Evolutionary conservation across 2,113 vertebrate genomes (phyloP).

Genomic region (Anser cygnoides): DNA sequence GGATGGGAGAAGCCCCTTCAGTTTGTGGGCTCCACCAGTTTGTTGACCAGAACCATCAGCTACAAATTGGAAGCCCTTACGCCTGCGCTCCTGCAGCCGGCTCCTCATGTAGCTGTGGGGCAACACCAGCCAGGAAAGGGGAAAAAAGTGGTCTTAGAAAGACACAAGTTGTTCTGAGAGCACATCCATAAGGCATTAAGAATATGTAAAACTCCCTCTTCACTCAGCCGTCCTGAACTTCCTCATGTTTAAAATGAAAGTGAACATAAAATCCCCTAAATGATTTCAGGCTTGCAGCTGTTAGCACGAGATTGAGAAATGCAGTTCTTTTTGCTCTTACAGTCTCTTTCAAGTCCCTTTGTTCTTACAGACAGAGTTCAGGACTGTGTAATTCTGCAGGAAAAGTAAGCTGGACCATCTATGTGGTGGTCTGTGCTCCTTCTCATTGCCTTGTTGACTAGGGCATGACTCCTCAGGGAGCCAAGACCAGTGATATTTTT

Average conservation of each 20-base stretch:
- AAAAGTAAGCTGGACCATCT: not conserved
- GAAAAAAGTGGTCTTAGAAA: not conserved
- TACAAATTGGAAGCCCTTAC: not conserved
- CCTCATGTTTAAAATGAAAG: not conserved
- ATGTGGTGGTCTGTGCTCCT: fast-evolving
- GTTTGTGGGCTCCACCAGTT: not conserved
- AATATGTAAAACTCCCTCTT: not conserved
- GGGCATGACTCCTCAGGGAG: not conserved
- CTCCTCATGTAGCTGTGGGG: not conserved
- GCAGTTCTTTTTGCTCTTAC: not conserved
- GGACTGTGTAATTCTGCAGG: not conserved
- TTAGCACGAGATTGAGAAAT: not conserved
- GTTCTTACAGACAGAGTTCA: not conserved
- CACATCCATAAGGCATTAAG: not conserved
- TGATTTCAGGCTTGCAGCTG: not conserved
- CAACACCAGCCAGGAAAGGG: not conserved
- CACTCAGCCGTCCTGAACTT: not conserved
- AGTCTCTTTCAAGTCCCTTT: not conserved
- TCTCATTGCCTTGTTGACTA: not conserved
- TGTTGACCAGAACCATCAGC: not conserved
- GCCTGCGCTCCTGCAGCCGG: not conserved
- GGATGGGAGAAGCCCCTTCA: not conserved
- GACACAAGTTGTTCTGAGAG: not conserved
- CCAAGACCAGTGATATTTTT: not conserved
- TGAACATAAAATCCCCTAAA: not conserved